Conservation (phyloP, 2,113 vertebrate species). For the Elaphurus davidianus region DNA sequence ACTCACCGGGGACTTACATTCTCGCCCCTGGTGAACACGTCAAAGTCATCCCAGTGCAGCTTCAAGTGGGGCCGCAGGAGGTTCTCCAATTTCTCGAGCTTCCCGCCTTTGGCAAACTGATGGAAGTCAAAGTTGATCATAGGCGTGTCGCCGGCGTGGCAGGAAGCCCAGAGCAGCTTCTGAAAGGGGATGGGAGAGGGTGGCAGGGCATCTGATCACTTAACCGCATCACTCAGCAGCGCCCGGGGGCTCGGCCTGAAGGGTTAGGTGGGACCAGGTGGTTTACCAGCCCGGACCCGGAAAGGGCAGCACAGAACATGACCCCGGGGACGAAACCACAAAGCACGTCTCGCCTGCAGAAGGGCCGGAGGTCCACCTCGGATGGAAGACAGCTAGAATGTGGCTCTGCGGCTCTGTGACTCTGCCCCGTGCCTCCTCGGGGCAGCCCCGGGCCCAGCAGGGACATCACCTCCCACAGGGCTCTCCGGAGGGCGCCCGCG, state of each 20-base stretch:
- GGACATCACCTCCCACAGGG: neutral
- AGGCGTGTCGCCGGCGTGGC: slow-evolving; percentile 83
- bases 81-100: slow-evolving; percentile 83
- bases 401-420: neutral
- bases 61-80: slow-evolving; percentile 83
- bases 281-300: neutral
- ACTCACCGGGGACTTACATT: slow-evolving; percentile 83
- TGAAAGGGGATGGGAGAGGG: slow-evolving; percentile 56
- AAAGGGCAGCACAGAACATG: neutral
- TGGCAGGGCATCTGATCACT: rapidly evolving
- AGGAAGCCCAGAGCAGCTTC: slow-evolving; percentile 88
- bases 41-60: slow-evolving; percentile 85
- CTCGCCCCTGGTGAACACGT: slow-evolving; percentile 79
- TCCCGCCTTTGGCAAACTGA: slow-evolving; percentile 85
- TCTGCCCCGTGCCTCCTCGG: neutral
- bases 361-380: neutral
- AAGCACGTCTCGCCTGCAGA: neutral
- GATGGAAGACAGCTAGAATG: neutral
- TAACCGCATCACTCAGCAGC: rapidly evolving
- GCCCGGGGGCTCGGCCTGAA: rapidly evolving
- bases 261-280: rapidly evolving
- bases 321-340: neutral
- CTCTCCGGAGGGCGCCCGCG: neutral
- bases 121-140: slow-evolving; percentile 89
- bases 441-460: neutral